These are phyloP conservation scores for Neoaliturus tenellus DNA, from an alignment of 2,888 invertebrate genomes.

Conservation along the genomic window DNA sequence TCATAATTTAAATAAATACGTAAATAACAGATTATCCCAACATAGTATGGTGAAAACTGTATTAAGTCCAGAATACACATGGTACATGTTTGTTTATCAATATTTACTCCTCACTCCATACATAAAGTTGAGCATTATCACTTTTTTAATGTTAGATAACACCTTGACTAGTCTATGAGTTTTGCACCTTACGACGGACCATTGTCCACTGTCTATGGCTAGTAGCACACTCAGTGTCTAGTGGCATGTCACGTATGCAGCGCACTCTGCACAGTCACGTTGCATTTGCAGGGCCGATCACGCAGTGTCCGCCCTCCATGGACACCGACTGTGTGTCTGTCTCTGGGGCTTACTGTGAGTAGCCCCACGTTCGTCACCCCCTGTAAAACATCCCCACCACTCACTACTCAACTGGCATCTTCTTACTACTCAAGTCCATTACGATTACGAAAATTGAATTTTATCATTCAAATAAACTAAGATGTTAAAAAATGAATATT, in stretches of 20 bases:
- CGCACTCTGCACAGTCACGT: background rate
- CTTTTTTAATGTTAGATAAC: no score
- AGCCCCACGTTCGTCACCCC: background rate
- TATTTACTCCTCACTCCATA: background rate
- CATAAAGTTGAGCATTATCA: background rate
- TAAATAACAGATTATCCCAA: no score
- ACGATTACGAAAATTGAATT: no score
- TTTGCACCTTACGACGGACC: background rate
- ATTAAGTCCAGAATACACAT: no score
- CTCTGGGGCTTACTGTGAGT: slow-evolving; percentile 81
- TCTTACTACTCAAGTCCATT: background rate
- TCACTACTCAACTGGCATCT: background rate
- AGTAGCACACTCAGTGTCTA: background rate
- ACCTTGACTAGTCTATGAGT: no score
- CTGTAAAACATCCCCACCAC: background rate
- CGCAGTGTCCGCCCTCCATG: slow-evolving; percentile 72
- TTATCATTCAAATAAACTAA: no score
- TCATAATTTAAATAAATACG: no score
- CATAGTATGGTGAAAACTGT: no score
- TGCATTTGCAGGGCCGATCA: slow-evolving; percentile 33
- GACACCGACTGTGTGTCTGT: slow-evolving; percentile 84
- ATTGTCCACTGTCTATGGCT: background rate
- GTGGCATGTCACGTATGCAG: slow-evolving; percentile 18
- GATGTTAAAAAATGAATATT: no score
- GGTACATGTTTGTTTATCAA: no score